phyloP scores from a whole-genome alignment of 2,113 vertebrate species.

The Phasianus colchicus region DNA sequence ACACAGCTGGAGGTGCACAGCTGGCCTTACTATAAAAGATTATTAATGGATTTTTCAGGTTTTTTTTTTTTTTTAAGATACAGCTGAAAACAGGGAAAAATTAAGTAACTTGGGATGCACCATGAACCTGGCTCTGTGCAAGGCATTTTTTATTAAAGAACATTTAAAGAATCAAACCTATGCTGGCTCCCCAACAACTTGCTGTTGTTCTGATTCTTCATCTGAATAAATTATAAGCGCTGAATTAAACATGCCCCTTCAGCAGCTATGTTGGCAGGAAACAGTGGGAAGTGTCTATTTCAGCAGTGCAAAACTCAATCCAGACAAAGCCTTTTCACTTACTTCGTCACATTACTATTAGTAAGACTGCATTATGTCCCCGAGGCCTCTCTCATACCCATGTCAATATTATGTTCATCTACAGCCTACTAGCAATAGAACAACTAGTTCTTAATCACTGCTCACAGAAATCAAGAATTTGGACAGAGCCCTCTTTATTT shows the following conservation, averaged over 20 bases:
- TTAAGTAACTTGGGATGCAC: neutral
- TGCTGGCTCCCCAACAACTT: neutral
- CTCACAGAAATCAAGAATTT: neutral
- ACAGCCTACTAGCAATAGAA: too few species aligned
- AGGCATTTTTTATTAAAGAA: neutral
- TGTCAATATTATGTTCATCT: neutral
- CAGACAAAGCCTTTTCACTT: neutral
- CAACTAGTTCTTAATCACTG: too few species aligned
- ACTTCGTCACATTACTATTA: neutral
- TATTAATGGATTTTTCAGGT: neutral
- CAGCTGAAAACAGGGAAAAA: neutral
- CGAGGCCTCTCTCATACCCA: neutral
- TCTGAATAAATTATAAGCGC: neutral
- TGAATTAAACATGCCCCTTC: neutral
- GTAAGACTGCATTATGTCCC: neutral
- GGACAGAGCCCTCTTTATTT: neutral
- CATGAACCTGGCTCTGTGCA: neutral
- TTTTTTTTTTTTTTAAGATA: neutral
- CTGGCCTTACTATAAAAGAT: slow-evolving; percentile 19
- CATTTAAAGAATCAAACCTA: neutral
- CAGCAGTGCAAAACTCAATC: neutral
- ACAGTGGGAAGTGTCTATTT: neutral
- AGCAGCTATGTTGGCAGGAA: neutral
- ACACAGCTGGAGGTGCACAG: slow-evolving; percentile 17
- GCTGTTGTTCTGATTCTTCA: neutral